A percentile compares a stretch with the other conserved stretches of the same genome.
These are phyloP conservation scores for Neoitamus cyanurus DNA, from an alignment of 2,888 invertebrate genomes.

Conservation along the genomic window DNA sequence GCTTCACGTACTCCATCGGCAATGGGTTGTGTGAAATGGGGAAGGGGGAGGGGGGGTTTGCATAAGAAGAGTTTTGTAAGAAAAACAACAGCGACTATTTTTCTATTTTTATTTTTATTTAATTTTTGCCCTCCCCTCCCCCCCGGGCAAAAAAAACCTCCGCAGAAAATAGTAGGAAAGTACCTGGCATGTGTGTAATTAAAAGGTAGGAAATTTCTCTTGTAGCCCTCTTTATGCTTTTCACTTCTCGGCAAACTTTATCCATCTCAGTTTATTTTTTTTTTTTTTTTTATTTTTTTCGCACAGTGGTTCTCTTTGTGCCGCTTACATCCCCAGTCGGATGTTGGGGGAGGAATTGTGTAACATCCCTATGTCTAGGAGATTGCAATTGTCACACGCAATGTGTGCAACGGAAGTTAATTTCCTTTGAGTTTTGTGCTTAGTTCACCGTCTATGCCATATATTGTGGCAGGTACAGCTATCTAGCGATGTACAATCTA, in stretches of 20 bases:
- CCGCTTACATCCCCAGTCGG: neutral
- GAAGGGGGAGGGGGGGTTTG: neutral
- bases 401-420: constrained; percentile 19
- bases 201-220: constrained; percentile 30
- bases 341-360: neutral
- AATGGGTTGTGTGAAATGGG: too few relatives aligned
- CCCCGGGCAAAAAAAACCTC: neutral
- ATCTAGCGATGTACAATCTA: too few relatives aligned
- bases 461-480: too few relatives aligned
- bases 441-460: too few relatives aligned
- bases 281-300: neutral
- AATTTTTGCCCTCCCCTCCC: neutral
- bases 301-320: neutral
- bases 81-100: constrained; percentile 20
- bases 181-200: constrained; percentile 14
- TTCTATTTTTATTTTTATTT: neutral
- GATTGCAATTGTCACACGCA: constrained; percentile 28
- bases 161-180: neutral
- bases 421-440: too few relatives aligned
- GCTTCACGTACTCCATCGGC: neutral
- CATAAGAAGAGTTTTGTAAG: constrained; percentile 21
- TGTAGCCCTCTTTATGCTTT: constrained; percentile 25
- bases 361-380: constrained; percentile 27
- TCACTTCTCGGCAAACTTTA: constrained; percentile 29
- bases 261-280: neutral